phyloP scores from a whole-genome alignment of 2,888 invertebrate genomes.

The Rotaria sp. region DNA sequence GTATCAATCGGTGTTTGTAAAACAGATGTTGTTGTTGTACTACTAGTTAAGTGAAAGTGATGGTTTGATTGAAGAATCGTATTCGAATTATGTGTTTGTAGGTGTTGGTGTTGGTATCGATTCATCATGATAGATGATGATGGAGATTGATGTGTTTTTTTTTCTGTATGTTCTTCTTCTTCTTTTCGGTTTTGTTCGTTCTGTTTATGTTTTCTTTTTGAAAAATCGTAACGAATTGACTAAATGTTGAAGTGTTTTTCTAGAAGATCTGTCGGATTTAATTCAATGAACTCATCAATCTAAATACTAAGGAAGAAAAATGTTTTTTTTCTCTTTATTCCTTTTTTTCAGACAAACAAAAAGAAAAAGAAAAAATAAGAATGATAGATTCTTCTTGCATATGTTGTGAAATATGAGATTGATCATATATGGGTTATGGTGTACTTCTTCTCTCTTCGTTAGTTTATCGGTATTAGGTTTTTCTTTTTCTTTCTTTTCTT shows the following conservation, averaged over 20 bases:
- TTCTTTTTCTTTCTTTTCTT: background rate
- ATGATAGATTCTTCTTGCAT: background rate
- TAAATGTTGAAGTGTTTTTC: background rate
- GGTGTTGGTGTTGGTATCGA: background rate
- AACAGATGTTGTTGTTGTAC: conserved; percentile 4
- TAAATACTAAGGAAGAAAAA: background rate
- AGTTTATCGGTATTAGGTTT: background rate
- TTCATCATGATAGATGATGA: conserved; percentile 28
- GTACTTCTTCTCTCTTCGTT: background rate
- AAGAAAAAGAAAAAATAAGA: background rate
- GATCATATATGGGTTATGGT: background rate
- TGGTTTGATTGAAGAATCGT: background rate
- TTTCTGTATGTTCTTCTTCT: background rate
- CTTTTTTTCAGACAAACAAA: background rate
- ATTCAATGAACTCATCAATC: background rate
- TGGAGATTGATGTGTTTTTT: conserved; percentile 10
- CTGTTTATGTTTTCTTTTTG: background rate
- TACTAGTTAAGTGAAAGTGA: conserved; percentile 1
- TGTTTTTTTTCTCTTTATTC: background rate
- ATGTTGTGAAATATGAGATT: conserved; percentile 11
- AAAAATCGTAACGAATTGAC: background rate
- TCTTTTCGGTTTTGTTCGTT: background rate
- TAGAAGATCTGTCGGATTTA: background rate
- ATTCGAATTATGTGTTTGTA: conserved; percentile 15
- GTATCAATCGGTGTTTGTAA: background rate